These are phyloP conservation scores for Macrophya annulata DNA, from an alignment of 2,888 invertebrate genomes.

Conservation along the genomic window DNA sequence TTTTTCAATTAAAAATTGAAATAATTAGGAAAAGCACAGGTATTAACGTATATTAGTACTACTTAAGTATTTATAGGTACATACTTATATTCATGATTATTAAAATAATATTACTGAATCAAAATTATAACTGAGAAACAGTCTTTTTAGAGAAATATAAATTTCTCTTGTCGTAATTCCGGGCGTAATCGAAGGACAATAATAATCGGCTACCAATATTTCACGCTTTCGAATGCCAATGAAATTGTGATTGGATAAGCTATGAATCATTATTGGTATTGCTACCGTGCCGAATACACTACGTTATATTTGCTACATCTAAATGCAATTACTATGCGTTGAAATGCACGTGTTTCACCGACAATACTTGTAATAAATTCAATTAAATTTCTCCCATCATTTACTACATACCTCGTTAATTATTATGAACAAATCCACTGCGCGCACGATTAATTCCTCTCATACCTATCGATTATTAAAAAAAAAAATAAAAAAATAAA, in stretches of 20 bases:
- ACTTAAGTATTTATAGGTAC: too few relatives aligned
- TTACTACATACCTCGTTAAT: conserved; percentile 44
- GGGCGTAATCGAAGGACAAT: conserved; percentile 1
- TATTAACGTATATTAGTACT: too few relatives aligned
- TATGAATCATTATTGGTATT: conserved; percentile 50
- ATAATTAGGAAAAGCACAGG: not conserved
- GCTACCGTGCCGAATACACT: conserved; percentile 22
- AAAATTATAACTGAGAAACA: not conserved
- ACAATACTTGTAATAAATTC: conserved; percentile 51
- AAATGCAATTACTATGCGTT: conserved; percentile 51
- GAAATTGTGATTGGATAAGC: conserved; percentile 46
- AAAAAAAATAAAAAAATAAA: not conserved
- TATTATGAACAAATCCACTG: conserved; percentile 36
- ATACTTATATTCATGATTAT: too few relatives aligned
- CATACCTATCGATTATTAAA: not conserved
- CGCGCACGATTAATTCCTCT: conserved; percentile 8
- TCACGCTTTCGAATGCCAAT: conserved; percentile 45
- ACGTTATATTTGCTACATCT: conserved; percentile 50
- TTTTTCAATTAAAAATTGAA: not conserved
- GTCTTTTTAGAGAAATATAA: not conserved
- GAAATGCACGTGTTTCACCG: conserved; percentile 30
- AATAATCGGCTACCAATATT: conserved; percentile 42
- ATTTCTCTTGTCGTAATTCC: conserved; percentile 11
- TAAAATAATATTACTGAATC: not conserved
- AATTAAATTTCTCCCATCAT: conserved; percentile 43